Evolutionary conservation across 2,113 vertebrate species (phyloP).

Genomic region (Trichechus manatus): DNA sequence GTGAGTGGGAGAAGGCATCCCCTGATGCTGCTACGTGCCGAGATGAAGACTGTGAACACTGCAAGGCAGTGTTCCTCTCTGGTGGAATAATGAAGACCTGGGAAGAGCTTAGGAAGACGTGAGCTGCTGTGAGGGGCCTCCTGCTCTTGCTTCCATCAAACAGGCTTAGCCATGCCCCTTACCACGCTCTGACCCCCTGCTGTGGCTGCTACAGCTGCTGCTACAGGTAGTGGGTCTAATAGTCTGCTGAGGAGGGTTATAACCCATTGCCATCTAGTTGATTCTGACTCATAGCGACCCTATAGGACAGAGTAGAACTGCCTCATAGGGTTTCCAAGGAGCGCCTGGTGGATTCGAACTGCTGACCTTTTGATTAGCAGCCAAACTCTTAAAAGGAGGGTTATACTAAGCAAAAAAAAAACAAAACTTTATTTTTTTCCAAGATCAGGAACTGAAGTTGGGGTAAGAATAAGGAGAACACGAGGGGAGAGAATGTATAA

Average conservation of each 20-base stretch:
- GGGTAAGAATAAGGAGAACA: neutral
- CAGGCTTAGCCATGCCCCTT: neutral
- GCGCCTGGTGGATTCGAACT: no score
- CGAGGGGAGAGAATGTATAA: neutral
- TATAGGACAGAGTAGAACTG: no score
- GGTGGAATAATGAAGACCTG: neutral
- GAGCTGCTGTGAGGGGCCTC: neutral
- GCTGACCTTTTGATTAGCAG: no score
- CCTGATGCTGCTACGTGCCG: neutral
- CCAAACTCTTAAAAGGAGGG: no score
- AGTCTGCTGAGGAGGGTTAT: neutral
- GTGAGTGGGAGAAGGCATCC: neutral
- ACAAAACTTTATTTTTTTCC: neutral
- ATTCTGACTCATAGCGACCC: no score
- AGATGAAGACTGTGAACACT: neutral
- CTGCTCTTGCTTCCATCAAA: neutral
- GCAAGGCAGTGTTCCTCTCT: neutral
- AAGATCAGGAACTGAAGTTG: neutral
- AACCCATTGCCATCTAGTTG: no score
- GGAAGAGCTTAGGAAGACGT: neutral
- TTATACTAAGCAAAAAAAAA: neutral
- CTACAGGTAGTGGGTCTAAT: neutral
- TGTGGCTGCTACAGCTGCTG: neutral
- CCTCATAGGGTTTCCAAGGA: no score
- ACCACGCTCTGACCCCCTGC: no score